Percentiles rank a stretch among this genome's conserved stretches.
Evolutionary conservation across 2,797 vertebrate genomes (phyloP).

Genomic region (Sebastes itinus): DNA sequence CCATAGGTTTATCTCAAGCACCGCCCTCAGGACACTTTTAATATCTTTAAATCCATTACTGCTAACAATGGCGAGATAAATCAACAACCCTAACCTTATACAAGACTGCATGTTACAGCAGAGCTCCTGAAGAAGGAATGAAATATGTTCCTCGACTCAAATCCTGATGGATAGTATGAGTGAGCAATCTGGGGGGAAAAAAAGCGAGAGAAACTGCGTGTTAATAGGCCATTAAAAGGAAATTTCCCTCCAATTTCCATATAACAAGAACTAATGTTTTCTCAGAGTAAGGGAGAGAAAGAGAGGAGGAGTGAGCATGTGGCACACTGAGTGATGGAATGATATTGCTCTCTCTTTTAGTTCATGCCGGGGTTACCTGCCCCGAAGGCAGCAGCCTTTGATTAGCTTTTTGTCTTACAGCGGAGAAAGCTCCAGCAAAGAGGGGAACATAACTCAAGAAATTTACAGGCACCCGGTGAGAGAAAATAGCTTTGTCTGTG

Average conservation of each 20-base stretch:
- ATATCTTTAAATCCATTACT: not conserved
- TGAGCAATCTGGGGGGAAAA: not conserved
- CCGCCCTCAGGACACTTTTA: not conserved
- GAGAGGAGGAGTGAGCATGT: constrained; percentile 62
- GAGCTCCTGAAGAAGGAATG: not conserved
- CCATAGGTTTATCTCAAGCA: not conserved
- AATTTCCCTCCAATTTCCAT: constrained; percentile 77
- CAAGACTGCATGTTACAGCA: not conserved
- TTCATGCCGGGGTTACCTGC: constrained; percentile 88
- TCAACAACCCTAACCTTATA: not conserved
- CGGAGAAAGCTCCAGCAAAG: constrained; percentile 82
- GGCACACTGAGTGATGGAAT: constrained; percentile 84
- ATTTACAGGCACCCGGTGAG: constrained; percentile 69
- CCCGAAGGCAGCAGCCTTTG: constrained; percentile 83
- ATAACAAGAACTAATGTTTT: constrained; percentile 80
- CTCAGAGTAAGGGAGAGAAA: constrained; percentile 61
- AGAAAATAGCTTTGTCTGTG: constrained; percentile 77
- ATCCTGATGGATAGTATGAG: constrained; percentile 24
- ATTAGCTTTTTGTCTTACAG: constrained; percentile 87
- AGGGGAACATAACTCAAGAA: constrained; percentile 73
- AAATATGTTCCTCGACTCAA: constrained; percentile 25
- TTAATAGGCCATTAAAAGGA: constrained; percentile 76
- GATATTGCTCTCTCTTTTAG: constrained; percentile 86
- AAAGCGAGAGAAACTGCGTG: constrained; percentile 51
- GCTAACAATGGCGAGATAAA: not conserved